A percentile compares a stretch with the other conserved stretches of the same genome.
These are phyloP conservation scores for Coelinius sp. DNA, from an alignment of 2,888 invertebrate species.

Conservation along the genomic window DNA sequence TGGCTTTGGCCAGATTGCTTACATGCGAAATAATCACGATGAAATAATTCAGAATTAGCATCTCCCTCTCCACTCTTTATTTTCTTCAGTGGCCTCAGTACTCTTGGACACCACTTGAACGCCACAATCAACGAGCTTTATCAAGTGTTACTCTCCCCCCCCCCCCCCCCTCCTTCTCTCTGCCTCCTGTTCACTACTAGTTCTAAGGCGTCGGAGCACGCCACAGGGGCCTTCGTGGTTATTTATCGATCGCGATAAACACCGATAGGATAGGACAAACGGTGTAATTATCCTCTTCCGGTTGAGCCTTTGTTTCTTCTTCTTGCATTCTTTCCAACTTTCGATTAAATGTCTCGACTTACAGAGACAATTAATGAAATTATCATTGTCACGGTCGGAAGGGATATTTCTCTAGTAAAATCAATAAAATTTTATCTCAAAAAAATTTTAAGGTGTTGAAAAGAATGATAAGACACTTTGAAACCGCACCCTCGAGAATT, in stretches of 20 bases:
- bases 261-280: slow-evolving; percentile 36
- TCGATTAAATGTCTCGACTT: too few species aligned
- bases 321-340: neutral
- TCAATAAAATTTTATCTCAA: too few species aligned
- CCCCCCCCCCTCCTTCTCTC: neutral
- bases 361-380: too few species aligned
- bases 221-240: slow-evolving; percentile 40
- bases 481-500: neutral
- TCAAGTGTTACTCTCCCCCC: slow-evolving; percentile 32
- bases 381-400: too few species aligned
- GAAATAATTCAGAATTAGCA: slow-evolving; percentile 38
- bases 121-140: slow-evolving; percentile 46
- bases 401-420: too few species aligned
- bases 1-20: slow-evolving; percentile 13
- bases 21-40: slow-evolving; percentile 25
- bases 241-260: slow-evolving; percentile 47
- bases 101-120: slow-evolving; percentile 38
- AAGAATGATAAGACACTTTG: too few species aligned
- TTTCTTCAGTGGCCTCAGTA: neutral
- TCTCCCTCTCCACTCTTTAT: neutral
- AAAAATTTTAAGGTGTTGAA: too few species aligned
- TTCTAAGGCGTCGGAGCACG: slow-evolving; percentile 38
- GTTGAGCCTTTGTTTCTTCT: slow-evolving; percentile 31
- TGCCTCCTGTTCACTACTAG: neutral
- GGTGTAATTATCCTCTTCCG: slow-evolving; percentile 46